These are phyloP conservation scores for Penaeus vannamei DNA, from an alignment of 1,140 invertebrate species.

Conservation along the genomic window DNA sequence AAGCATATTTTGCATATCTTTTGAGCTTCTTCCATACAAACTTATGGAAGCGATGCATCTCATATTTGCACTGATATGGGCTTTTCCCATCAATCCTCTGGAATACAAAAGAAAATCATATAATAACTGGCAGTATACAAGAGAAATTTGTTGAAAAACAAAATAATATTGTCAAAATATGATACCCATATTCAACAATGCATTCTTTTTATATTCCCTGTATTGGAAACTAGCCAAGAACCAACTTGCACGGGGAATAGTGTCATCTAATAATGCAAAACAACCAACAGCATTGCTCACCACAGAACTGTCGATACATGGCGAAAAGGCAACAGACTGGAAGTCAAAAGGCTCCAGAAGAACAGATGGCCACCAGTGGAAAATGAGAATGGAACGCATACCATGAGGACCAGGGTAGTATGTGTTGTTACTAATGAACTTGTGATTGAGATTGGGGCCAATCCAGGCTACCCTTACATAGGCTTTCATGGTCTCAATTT, in stretches of 20 bases:
- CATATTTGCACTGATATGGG: constrained; percentile 65
- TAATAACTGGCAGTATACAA: neutral
- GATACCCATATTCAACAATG: neutral
- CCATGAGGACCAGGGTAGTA: neutral
- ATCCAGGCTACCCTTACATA: constrained; percentile 61
- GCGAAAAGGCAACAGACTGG: constrained; percentile 60
- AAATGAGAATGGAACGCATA: constrained; percentile 59
- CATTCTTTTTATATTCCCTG: neutral
- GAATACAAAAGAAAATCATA: neutral
- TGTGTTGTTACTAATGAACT: constrained; percentile 52
- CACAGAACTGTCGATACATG: constrained; percentile 60
- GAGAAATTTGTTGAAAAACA: neutral
- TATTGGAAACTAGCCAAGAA: too few relatives aligned
- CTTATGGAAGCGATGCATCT: constrained; percentile 67
- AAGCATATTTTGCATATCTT: constrained; percentile 53
- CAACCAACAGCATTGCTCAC: neutral
- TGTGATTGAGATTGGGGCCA: constrained; percentile 60
- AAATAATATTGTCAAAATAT: too few relatives aligned
- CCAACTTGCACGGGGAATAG: too few relatives aligned
- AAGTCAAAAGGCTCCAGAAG: constrained; percentile 63
- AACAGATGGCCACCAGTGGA: constrained; percentile 62
- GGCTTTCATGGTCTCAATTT: constrained; percentile 67
- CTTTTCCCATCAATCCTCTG: constrained; percentile 38
- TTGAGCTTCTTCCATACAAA: constrained; percentile 62
- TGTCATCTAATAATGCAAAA: too few relatives aligned